Evolutionary conservation across 2,113 vertebrate species (phyloP), one percentile per base, ranked within the genome.

Genomic region (Cebidichthys violaceus): DNA sequence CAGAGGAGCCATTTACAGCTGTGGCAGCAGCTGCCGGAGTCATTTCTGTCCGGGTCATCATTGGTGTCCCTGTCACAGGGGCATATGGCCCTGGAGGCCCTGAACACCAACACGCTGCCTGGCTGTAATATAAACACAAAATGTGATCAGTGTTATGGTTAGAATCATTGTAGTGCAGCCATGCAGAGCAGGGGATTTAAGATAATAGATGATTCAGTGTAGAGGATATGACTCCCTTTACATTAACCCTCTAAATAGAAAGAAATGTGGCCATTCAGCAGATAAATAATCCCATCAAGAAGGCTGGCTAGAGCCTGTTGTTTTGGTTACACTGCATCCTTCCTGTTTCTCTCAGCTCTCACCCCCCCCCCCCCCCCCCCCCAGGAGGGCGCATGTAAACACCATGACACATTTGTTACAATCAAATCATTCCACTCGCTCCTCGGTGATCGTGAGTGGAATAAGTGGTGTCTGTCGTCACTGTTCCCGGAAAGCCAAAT

Each of bases 351-450:
- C 57, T 75, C 64, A 9, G 70, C 81, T 73, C 70, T 77, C 81
- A 70, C 33, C n/a, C 57, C 50, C 81, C 88, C 69, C 81, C n/a
- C n/a, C n/a, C n/a, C n/a, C n/a, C n/a, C n/a, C n/a, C n/a, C n/a
- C n/a, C n/a, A 70, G 81, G 89, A 87, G 79, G 82, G n/a, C 41
- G 70, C 85, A 81, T 90, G 86, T 90, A 92, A 90, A 92, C 86
- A 90, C 83, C 87, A 70, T 90, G 91, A 90, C 81, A 92, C 88
- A 88, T 88, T 88, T 82, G 79, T 91, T 87, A 81, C 90, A 79
- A 90, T 90, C 86, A 84, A 86, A 90, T 91, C 81, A 81, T 76
- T 90, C 57, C 77, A 55, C 77, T 76, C 83, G 7, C 68, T 81
- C 66, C 77, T 74, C 24, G 27, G 81, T 27, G 35, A 78, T 89